Base-by-base conservation (phyloP, 2,888 invertebrate species). In the Pachydiplax longipennis region DNA sequence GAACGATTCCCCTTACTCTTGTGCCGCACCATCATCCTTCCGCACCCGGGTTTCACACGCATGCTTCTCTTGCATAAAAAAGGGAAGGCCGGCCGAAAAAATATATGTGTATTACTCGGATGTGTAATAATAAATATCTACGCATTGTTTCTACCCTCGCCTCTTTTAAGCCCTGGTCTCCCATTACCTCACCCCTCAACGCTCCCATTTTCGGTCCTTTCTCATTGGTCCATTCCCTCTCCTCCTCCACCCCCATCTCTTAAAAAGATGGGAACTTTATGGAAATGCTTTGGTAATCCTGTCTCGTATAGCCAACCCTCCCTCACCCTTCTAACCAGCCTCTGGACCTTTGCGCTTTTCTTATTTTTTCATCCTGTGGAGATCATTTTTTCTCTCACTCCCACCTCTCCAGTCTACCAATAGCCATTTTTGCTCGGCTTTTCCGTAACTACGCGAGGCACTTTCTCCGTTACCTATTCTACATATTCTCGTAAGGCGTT, bases 281-380 rank as follows among this genome's bases (percentile, higher is more conserved):
- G 92, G 92, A 92, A 92, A 92, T 92, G 91, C 90, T 91, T 92
- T 91, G 73, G 92, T 92, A 92, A 92, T 92, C 92, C 91, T 31
- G 91, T 87, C 80, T 80, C 82, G 73, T 91, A 81, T 87, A 87
- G 87, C 83, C 65, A 40, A 91, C 82, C 53, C 44, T 31, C 53
- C 5, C 31, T 25, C 25, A 25, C 44, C 44, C 37, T 35, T 80
- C 37, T 81, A 6, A 81, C 48, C 90, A 90, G 53, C 90, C 80
- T 90, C 90, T 81, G 82, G 90, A 81, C 81, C 82, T 90, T 90
- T 90, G 58, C 82, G 73, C 82, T 90, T 82, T 61, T 81, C 37
- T 80, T 61, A n/a, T n/a, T 90, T 81, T 61, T 81, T 44, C 40
- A 82, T 90, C 61, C 81, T 12, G 58, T 61, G 37, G 61, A 90